phyloP scores from a whole-genome alignment of 2,888 invertebrate genomes.

The Eutolmus rufibarbis region DNA sequence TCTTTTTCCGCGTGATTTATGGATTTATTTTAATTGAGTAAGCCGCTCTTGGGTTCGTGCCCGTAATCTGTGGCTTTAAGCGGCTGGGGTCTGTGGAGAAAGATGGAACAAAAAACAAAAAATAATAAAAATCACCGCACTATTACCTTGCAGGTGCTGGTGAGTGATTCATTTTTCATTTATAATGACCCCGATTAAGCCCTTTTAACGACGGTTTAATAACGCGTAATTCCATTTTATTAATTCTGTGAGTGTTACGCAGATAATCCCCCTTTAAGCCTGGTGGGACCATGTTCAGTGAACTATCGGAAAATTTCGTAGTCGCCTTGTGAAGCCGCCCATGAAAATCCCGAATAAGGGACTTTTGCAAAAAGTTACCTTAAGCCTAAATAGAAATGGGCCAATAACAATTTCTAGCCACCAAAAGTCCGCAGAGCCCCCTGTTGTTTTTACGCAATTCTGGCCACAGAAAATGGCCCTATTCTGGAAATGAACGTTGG shows the following conservation, averaged over 20 bases:
- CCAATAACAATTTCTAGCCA: neutral
- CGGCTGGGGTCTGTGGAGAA: neutral
- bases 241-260: neutral
- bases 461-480: slow-evolving; percentile 10
- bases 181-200: neutral
- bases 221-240: neutral
- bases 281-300: neutral
- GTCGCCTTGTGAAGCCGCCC: neutral
- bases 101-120: neutral
- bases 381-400: neutral
- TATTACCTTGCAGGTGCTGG: neutral
- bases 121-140: neutral
- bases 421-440: neutral
- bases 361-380: neutral
- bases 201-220: neutral
- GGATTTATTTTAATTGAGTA: neutral
- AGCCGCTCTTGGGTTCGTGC: neutral
- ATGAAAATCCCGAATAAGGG: neutral
- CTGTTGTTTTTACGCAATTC: slow-evolving; percentile 14
- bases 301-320: neutral
- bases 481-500: neutral
- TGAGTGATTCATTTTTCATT: neutral
- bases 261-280: neutral
- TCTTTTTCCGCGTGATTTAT: neutral
- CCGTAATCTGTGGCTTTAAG: neutral